These are phyloP conservation scores for crab-eating macaque (Macaca fascicularis) DNA, from an alignment of 2,113 vertebrate genomes.

Conservation along the genomic window T2T-MFA8v1.1 NC_088377.1:159389501-159390000, in stretches of 20 bases:
- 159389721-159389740: background rate
- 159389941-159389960: background rate
- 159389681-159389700: background rate
- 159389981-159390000: background rate
- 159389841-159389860: background rate
- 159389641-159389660: background rate
- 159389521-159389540: background rate
- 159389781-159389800: no score
- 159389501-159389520: background rate
- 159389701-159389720: background rate
- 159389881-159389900: background rate
- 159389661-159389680: background rate
- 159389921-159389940: background rate
- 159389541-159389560: background rate
- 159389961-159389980: background rate
- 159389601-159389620: background rate
- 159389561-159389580: background rate
- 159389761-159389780: background rate
- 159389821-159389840: background rate
- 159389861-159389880: background rate
- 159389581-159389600: background rate
- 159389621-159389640: background rate
- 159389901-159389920: background rate
- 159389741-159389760: background rate
- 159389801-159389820: background rate